Percentiles rank a stretch among this genome's conserved stretches.
phyloP scores from a whole-genome alignment of 2,113 vertebrate species.

The Callospermophilus lateralis region DNA sequence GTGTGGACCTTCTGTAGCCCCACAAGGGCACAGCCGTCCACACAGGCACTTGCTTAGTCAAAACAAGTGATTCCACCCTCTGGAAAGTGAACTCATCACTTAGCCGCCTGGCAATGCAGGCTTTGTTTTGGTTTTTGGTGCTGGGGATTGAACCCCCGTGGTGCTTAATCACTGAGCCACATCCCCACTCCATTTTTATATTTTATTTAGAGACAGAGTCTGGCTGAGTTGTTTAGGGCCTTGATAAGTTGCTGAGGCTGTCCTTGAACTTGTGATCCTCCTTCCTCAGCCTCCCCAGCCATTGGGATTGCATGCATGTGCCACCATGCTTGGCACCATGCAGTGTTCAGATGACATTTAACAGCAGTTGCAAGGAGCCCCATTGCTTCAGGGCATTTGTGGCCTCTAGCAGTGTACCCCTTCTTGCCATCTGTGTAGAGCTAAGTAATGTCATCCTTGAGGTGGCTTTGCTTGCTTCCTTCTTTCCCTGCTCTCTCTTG shows the following conservation, averaged over 20 bases:
- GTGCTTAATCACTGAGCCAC: too few relatives aligned
- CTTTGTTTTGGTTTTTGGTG: neutral
- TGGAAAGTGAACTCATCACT: neutral
- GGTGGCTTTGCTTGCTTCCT: neutral
- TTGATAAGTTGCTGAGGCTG: too few relatives aligned
- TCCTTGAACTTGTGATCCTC: too few relatives aligned
- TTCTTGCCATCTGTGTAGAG: neutral
- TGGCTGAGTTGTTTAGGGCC: too few relatives aligned
- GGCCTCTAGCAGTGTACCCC: neutral
- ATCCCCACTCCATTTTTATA: too few relatives aligned
- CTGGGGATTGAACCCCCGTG: neutral
- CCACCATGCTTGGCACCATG: too few relatives aligned
- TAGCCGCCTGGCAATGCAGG: neutral
- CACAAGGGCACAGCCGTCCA: neutral
- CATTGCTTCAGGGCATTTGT: fast-evolving
- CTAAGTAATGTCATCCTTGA: neutral
- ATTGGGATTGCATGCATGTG: too few relatives aligned
- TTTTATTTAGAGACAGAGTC: too few relatives aligned
- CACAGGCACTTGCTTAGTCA: neutral
- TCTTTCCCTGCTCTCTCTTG: neutral
- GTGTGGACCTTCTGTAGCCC: neutral
- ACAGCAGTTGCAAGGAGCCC: neutral
- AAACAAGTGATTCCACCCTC: neutral
- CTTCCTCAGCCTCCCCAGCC: too few relatives aligned
- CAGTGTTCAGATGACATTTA: neutral